Base-by-base conservation (phyloP, 2,797 vertebrate species). In the Cygnus olor region DNA sequence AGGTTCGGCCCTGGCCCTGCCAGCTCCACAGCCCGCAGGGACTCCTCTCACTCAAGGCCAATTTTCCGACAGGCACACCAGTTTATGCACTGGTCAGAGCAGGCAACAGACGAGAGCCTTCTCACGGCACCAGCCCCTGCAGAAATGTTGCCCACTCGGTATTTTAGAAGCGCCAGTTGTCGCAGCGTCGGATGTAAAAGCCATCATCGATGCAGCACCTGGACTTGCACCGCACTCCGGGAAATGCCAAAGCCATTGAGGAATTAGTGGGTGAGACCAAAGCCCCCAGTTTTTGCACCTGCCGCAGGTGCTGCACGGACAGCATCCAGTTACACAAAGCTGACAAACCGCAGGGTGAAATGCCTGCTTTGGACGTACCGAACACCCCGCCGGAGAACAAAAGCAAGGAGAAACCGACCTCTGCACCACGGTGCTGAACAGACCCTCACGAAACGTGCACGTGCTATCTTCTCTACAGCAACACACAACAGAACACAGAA, bases 241-340 rank as follows among this genome's bases (percentile, higher is more conserved):
- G 42, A 34, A 60, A 56, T 2, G 28, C 34, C 51, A 66, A 72
- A 64, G 20, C 72, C 44, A 34, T 20, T 45, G 36, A 88, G 45
- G 15, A 65, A 63, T 17, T 19, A 38, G 61, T 0, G 13, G n/a
- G 63, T 28, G 42, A 1, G 0, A 24, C 3, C 34, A 12, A 38
- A 27, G 27, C 5, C 70, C 20, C 25, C 16, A 30, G 38, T 21
- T 83, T 63, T 13, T 51, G 49, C 36, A 13, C 3, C 51, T 3
- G 6, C 40, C 85, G 72, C 51, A 30, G 27, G 20, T 17, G 40
- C 14, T 49, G 53, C 47, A 36, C 2, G 42, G 74, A 49, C 73
- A 36, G 13, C 0, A 0, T 7, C 42, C 34, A 27, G 6, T 3
- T 7, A 34, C 0, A 0, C 17, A 21, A 28, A 80, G 74, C 14